phyloP scores from a whole-genome alignment of 2,888 invertebrate genomes.

The Hemicrepidius hirtus region DNA sequence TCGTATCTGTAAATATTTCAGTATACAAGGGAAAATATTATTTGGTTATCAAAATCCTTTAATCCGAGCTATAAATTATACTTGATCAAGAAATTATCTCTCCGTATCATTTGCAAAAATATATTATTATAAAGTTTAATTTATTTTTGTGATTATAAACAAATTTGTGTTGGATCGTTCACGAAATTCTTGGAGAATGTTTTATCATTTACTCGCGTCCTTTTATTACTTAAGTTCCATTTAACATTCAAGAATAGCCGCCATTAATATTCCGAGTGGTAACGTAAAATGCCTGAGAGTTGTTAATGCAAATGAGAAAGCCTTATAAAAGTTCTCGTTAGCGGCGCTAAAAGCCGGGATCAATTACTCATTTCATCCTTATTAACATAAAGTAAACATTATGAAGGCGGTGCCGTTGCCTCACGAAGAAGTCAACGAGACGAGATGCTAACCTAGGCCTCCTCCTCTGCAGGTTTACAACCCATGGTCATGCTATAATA shows the following conservation, averaged over 20 bases:
- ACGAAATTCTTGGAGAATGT: constrained; percentile 1
- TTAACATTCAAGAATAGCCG: constrained; percentile 1
- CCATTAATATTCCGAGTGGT: constrained; percentile 30
- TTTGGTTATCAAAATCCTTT: too few species aligned
- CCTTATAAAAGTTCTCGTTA: constrained; percentile 41
- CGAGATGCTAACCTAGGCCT: constrained; percentile 4
- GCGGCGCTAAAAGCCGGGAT: constrained; percentile 45
- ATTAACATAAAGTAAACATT: constrained; percentile 51
- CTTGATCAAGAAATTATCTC: too few species aligned
- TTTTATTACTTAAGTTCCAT: background rate
- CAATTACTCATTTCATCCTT: constrained; percentile 47
- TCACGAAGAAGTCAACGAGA: constrained; percentile 19
- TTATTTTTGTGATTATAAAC: background rate
- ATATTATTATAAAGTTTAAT: too few species aligned
- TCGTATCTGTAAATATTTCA: too few species aligned
- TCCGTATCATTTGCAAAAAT: too few species aligned
- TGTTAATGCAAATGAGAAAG: constrained; percentile 44
- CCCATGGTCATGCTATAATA: constrained; percentile 12
- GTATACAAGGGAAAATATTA: too few species aligned
- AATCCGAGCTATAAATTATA: too few species aligned
- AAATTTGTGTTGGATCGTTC: constrained; percentile 1
- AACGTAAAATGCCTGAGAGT: constrained; percentile 39
- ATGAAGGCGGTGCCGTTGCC: constrained; percentile 34
- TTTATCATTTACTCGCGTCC: constrained; percentile 9
- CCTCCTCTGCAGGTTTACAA: constrained; percentile 2